These are phyloP conservation scores for Helicoverpa assulta DNA, from an alignment of 2,888 invertebrate species.

Conservation along the genomic window DNA sequence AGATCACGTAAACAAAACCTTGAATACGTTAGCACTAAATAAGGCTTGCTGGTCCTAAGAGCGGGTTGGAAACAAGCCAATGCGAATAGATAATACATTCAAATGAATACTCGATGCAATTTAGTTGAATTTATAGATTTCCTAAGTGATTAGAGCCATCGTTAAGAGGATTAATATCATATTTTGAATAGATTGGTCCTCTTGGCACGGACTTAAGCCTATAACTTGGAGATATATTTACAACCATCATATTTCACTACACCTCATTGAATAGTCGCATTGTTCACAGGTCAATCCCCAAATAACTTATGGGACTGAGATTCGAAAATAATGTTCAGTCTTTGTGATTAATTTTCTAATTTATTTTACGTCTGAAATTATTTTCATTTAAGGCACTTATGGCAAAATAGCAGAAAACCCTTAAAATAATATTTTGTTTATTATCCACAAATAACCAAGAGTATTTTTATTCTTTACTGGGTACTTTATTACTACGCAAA, in stretches of 20 bases:
- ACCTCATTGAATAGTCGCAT: conserved; percentile 11
- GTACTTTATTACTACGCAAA: too few relatives aligned
- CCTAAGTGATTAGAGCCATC: conserved; percentile 37
- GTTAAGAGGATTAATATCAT: conserved; percentile 35
- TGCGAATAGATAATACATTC: conserved; percentile 43
- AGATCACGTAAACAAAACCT: conserved; percentile 33
- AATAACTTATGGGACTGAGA: neutral
- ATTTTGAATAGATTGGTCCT: conserved; percentile 43
- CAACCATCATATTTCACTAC: conserved; percentile 28
- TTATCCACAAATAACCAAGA: too few relatives aligned
- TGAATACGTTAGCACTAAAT: conserved; percentile 37
- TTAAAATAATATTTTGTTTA: too few relatives aligned
- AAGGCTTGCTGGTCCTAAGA: conserved; percentile 20
- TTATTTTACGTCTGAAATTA: too few relatives aligned
- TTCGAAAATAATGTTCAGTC: neutral
- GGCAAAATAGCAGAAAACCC: too few relatives aligned
- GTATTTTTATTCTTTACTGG: too few relatives aligned
- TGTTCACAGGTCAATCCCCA: conserved; percentile 16
- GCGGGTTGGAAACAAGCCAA: conserved; percentile 36
- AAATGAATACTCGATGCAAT: conserved; percentile 50
- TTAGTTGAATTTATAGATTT: conserved; percentile 44
- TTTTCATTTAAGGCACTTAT: too few relatives aligned
- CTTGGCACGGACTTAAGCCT: conserved; percentile 11
- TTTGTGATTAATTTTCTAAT: neutral
- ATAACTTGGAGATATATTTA: conserved; percentile 18